Evolutionary conservation across 2,113 vertebrate species (phyloP), one percentile per base, ranked within the genome.

Genomic region (Papio anubis): DNA sequence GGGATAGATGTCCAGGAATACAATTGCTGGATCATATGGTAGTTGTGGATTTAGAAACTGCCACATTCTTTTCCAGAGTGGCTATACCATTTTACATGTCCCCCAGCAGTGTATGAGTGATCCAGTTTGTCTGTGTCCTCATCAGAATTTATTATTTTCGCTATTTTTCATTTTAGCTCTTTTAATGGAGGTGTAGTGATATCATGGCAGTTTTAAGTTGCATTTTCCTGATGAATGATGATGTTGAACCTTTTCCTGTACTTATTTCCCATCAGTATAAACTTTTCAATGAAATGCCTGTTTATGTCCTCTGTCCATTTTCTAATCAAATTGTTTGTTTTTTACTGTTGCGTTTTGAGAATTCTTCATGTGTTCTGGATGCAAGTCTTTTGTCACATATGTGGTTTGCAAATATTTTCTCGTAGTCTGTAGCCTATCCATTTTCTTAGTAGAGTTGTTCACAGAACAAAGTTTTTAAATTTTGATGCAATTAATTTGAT

Each of bases 341-440:
- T 87, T 78, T 59, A 43, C 35, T 68, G 40, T 76, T 85, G 30
- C 18, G 10, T 83, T 95, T 81, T 59, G 48, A 70, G 68, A 88
- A 20, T 84, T 88, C 18, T 80, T 68, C 57, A 25, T 45, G 23
- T 88, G 66, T 81, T 94, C 38, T 84, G 88, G 52, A 90, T 87
- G 35, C 27, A 59, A 91, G 21, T 79, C 30, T 17, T 70, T 86
- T 96, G 43, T 59, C 48, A 68, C 18, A 40, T 78, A 50, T 21
- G 35, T 88, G 61, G 30, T 79, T 88, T 89, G 7, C 3, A 92
- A 59, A 61, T 91, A 81, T 82, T 92, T 92, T 95, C 50, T 87
- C 23, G 17, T 27, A 61, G 23, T 75, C 43, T 92, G 30, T 85
- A 88, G 16, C 57, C 94, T 95, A n/a, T 81, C 59, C 30, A 55